phyloP scores from a whole-genome alignment of 2,113 vertebrate genomes.

The Motacilla tschutschensis region DNA sequence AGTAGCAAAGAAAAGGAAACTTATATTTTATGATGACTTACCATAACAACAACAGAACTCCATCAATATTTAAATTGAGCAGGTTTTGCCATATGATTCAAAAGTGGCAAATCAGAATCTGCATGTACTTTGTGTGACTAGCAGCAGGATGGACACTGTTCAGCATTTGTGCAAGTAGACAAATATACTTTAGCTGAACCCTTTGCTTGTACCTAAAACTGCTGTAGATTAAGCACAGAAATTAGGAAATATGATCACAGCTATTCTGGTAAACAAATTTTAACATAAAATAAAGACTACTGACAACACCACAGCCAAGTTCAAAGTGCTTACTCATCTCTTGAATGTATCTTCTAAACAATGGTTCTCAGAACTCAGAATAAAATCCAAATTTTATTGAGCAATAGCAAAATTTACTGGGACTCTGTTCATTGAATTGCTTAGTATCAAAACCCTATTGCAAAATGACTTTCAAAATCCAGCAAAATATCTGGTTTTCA shows the following conservation, averaged over 20 bases:
- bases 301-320: background rate
- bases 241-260: background rate
- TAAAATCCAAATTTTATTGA: conserved; percentile 2
- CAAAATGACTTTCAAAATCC: background rate
- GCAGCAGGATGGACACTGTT: background rate
- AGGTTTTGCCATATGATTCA: background rate
- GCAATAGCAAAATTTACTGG: background rate
- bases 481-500: background rate
- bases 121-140: background rate
- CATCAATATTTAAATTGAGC: background rate
- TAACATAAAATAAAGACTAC: background rate
- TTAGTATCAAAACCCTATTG: background rate
- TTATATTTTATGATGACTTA: background rate
- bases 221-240: background rate
- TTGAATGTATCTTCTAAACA: conserved; percentile 10
- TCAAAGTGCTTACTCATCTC: background rate
- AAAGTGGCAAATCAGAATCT: background rate
- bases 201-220: background rate
- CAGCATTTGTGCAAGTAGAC: background rate
- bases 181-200: background rate
- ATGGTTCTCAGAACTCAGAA: background rate
- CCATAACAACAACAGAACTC: background rate
- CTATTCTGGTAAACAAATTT: background rate
- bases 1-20: background rate
- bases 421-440: background rate